Evolutionary conservation across 2,113 vertebrate genomes (phyloP).

Genomic region (Notechis scutatus): DNA sequence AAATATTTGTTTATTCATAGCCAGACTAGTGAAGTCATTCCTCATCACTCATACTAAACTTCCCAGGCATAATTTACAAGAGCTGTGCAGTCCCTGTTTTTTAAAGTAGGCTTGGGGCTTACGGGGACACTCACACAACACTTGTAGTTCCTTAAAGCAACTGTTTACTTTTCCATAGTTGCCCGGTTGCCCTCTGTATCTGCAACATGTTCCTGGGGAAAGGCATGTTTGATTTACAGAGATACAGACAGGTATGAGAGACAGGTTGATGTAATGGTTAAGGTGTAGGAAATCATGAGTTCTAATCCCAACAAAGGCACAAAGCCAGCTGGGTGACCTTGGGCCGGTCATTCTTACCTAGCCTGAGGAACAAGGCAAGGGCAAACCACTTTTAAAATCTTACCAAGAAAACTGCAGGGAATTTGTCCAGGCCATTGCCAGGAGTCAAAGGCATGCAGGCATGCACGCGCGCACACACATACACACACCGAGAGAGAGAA

Average conservation of each 20-base stretch:
- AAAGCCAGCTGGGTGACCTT: not conserved
- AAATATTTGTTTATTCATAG: not conserved
- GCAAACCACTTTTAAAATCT: not conserved
- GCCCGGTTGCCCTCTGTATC: not conserved
- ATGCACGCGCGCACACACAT: not conserved
- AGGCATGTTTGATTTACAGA: not conserved
- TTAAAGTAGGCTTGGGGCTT: not conserved
- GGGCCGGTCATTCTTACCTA: not conserved
- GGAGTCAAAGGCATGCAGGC: not conserved
- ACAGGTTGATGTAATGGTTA: not conserved
- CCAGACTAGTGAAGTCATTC: not conserved
- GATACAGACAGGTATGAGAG: not conserved
- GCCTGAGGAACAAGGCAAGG: not conserved
- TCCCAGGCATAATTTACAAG: not conserved
- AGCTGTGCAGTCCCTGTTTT: not conserved
- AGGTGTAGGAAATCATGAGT: not conserved
- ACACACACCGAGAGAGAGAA: not conserved
- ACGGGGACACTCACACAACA: not conserved
- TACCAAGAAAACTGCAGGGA: not conserved
- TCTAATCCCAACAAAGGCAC: not conserved
- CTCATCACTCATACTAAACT: not conserved
- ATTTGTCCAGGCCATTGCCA: not conserved
- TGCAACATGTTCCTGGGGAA: not conserved
- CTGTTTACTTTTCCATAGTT: not conserved
- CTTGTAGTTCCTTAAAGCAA: not conserved